A percentile compares a stretch with the other conserved stretches of the same genome.
These are phyloP conservation scores for Hippocampus zosterae DNA, from an alignment of 2,113 vertebrate genomes.

Conservation along the genomic window DNA sequence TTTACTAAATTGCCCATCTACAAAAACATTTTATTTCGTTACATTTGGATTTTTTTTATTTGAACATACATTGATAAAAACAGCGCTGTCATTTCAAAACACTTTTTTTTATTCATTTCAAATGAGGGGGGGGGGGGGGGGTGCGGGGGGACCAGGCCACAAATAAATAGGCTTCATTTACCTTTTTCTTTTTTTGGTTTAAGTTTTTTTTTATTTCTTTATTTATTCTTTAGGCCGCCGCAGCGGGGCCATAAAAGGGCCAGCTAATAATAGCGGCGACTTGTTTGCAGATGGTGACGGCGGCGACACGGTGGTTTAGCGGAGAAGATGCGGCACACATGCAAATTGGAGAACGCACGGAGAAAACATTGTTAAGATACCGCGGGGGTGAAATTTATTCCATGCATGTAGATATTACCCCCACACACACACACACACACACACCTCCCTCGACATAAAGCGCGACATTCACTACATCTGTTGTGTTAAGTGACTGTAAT, in stretches of 20 bases:
- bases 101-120: no score
- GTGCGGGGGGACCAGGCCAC: no score
- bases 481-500: slow-evolving; percentile 99
- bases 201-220: background rate
- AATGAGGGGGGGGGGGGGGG: no score
- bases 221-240: slow-evolving; percentile 12
- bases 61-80: no score
- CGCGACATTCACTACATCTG: slow-evolving; percentile 97
- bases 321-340: slow-evolving; percentile 53
- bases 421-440: slow-evolving; percentile 47
- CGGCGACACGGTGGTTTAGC: slow-evolving; percentile 58
- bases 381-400: slow-evolving; percentile 67
- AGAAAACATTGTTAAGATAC: slow-evolving; percentile 67
- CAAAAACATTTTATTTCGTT: no score
- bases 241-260: slow-evolving; percentile 55
- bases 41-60: no score
- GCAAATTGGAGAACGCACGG: slow-evolving; percentile 62
- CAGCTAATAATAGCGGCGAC: slow-evolving; percentile 63
- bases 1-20: no score
- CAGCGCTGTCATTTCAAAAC: background rate
- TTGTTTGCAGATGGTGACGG: slow-evolving; percentile 58
- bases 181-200: slow-evolving; percentile 1
- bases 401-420: slow-evolving; percentile 72
- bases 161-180: slow-evolving; percentile 71
- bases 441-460: slow-evolving; percentile 40